These are phyloP conservation scores for Boulengeromyrus knoepffleri DNA, from an alignment of 2,113 vertebrate species.

Conservation along the genomic window DNA sequence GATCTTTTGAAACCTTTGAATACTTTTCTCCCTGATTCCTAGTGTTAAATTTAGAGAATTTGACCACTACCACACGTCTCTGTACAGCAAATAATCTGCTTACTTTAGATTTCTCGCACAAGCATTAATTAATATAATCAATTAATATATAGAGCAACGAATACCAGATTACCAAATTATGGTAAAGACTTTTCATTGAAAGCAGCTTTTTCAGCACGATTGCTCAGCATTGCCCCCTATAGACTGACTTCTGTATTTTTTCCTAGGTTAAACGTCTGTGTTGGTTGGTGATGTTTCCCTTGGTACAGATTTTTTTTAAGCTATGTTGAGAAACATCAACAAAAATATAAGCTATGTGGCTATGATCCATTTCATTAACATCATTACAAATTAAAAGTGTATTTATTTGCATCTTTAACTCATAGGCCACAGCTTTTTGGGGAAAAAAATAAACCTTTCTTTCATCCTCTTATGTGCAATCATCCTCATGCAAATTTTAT, in stretches of 20 bases:
- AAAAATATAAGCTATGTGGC: neutral
- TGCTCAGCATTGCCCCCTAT: neutral
- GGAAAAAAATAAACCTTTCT: neutral
- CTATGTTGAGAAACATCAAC: neutral
- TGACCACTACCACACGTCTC: neutral
- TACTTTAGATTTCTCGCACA: neutral
- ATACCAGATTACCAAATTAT: neutral
- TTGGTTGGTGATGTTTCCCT: neutral
- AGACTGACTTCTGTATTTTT: neutral
- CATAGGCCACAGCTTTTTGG: neutral
- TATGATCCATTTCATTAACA: neutral
- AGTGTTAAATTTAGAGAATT: neutral
- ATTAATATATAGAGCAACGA: neutral
- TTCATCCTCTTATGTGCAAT: neutral
- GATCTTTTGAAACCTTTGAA: neutral
- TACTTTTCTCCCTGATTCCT: neutral
- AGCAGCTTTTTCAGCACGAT: neutral
- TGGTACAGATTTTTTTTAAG: neutral
- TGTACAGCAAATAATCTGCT: neutral
- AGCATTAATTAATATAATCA: neutral
- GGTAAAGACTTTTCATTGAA: neutral
- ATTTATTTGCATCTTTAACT: neutral
- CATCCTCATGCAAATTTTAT: conserved; percentile 32
- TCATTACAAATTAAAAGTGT: neutral
- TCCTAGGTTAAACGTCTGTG: neutral